Base-by-base conservation (phyloP, 2,888 invertebrate genomes). In the Drosophila demipolita region DNA sequence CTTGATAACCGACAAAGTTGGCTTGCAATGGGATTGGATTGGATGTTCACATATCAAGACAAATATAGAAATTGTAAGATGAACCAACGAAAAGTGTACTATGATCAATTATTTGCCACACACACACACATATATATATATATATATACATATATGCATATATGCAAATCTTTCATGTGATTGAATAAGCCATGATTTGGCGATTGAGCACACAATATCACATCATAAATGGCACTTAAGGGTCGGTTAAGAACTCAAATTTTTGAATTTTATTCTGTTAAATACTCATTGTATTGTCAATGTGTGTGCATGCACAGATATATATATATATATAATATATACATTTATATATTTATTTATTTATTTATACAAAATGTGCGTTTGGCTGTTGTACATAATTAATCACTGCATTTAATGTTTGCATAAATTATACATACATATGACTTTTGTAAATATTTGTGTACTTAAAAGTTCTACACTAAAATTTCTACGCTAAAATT, bases 401-500 rank as follows among this genome's bases (percentile, higher is more conserved):
- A 50, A 49, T 12, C 61, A 57, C 55, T 52, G 11, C 6, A 32
- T 45, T 66, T 66, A 57, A 49, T 23, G 52, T 29, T 53, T 45
- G 20, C 45, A 57, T 57, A 40, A 26, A 49, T 38, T n/a, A 45
- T 61, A 58, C 54, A 58, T 54, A 59, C 33, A 59, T 67, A 59
- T 68, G 50, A 9, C 48, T 57, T 57, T 45, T 67, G 23, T 63
- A 32, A 53, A 45, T 68, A 40, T 65, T 33, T 64, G 26, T 60
- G 57, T 55, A 53, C 20, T 35, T 59, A 50, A 65, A 57, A 66
- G 50, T 48, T 75, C 57, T 55, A 69, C 76, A 75, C 80, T 72
- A 23, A 23, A 23, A 79, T 62, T 36, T 65, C 73, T 75, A 80
- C 53, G n/a, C 79, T 78, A 71, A 33, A 60, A 63, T 52, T 67